These are phyloP conservation scores for Zosterops japonicus DNA, from an alignment of 2,113 vertebrate species.

Conservation along the genomic window DNA sequence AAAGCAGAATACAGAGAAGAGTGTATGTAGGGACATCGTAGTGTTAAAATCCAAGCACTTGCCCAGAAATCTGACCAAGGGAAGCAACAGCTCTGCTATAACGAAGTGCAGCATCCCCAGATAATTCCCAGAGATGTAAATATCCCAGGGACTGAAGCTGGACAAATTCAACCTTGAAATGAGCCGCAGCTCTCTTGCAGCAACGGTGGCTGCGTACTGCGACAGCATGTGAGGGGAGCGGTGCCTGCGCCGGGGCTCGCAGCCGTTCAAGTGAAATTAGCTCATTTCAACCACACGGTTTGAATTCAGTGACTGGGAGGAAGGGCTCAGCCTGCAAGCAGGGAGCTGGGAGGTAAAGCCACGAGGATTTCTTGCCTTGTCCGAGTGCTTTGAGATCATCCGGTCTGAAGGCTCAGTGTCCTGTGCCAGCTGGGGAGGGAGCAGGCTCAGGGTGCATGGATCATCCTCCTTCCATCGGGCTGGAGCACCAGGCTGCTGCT, in stretches of 20 bases:
- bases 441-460: background rate
- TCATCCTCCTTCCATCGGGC: background rate
- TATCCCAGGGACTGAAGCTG: constrained; percentile 22
- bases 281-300: accelerated
- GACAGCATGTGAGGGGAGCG: background rate
- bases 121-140: constrained; percentile 29
- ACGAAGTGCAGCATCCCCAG: background rate
- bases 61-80: background rate
- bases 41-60: background rate
- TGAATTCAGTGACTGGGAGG: background rate
- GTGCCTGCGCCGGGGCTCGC: background rate
- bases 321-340: background rate
- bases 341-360: background rate
- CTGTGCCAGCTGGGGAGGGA: background rate
- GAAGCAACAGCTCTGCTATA: accelerated
- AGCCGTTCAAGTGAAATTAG: background rate
- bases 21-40: accelerated
- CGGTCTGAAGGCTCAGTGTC: accelerated
- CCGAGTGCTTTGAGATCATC: background rate
- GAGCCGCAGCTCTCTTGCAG: constrained; percentile 6
- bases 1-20: background rate
- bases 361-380: background rate
- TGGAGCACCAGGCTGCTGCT: background rate
- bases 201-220: background rate
- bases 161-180: constrained; percentile 58